Percentiles rank a stretch among this genome's conserved stretches.
Conservation (phyloP, 2,888 invertebrate genomes). For the Nomada ruficornis region DNA sequence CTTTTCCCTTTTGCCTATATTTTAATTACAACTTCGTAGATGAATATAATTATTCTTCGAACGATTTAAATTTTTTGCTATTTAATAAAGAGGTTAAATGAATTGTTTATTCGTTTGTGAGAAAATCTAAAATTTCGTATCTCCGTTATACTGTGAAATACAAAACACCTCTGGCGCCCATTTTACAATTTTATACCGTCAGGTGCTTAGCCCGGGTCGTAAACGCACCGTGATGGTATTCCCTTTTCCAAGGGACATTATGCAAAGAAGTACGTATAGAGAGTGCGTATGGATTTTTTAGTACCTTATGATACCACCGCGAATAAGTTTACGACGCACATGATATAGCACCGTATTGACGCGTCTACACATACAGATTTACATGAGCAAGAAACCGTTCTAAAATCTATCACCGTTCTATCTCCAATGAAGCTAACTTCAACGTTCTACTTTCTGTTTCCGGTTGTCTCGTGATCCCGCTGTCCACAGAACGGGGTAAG, state of each 20-base stretch:
- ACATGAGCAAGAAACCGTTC: slow-evolving; percentile 24
- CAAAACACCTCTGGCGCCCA: background rate
- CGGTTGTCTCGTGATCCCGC: background rate
- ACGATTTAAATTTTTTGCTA: too few relatives aligned
- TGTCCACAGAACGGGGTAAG: slow-evolving; percentile 80
- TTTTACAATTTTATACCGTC: background rate
- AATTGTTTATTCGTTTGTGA: too few relatives aligned
- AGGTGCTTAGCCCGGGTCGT: background rate
- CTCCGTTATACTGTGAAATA: background rate
- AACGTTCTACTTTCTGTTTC: slow-evolving; percentile 47
- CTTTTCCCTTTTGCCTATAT: too few relatives aligned
- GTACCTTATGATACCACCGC: slow-evolving; percentile 39
- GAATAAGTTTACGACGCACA: slow-evolving; percentile 38
- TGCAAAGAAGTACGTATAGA: slow-evolving; percentile 38
- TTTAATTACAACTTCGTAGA: too few relatives aligned
- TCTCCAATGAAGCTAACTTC: slow-evolving; percentile 3
- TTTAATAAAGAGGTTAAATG: too few relatives aligned
- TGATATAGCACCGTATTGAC: slow-evolving; percentile 22
- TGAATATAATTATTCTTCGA: too few relatives aligned
- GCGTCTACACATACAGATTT: background rate
- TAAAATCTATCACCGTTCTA: slow-evolving; percentile 16
- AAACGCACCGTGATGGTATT: slow-evolving; percentile 4
- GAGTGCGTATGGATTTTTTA: slow-evolving; percentile 39
- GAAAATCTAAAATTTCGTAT: background rate
- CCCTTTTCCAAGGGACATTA: slow-evolving; percentile 20